Percentiles rank a stretch among this genome's conserved stretches.
These are phyloP conservation scores for Todus mexicanus DNA, from an alignment of 2,797 vertebrate species.

Conservation along the genomic window DNA sequence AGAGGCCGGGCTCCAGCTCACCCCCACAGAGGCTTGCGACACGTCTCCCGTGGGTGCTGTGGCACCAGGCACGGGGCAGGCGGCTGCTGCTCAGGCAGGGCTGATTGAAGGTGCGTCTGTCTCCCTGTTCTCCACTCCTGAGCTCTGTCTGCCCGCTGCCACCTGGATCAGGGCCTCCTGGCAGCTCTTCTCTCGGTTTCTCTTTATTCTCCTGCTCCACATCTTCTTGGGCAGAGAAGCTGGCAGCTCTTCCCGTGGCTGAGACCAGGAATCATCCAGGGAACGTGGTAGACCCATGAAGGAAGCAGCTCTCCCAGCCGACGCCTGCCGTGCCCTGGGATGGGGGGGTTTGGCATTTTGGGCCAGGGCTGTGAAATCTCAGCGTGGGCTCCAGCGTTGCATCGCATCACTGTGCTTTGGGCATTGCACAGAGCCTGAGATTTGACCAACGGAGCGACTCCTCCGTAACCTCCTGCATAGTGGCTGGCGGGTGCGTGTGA, in stretches of 20 bases:
- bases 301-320: neutral
- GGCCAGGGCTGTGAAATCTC: neutral
- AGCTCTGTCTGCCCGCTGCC: neutral
- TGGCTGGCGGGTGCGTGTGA: accelerated
- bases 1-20: neutral
- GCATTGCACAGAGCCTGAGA: neutral
- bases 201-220: neutral
- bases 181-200: neutral
- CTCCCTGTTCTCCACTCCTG: neutral
- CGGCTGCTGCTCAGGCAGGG: accelerated
- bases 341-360: neutral
- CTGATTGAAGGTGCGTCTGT: accelerated
- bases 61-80: accelerated
- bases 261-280: neutral
- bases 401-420: accelerated
- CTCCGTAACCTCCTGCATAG: accelerated
- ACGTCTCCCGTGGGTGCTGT: accelerated
- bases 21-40: accelerated
- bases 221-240: neutral
- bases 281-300: accelerated
- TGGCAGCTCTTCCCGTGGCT: neutral
- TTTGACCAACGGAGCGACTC: accelerated
- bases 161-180: neutral
- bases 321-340: neutral
- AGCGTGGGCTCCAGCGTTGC: accelerated